These are phyloP conservation scores for Decapterus maruadsi DNA, from an alignment of 2,797 vertebrate species.

Conservation along the genomic window DNA sequence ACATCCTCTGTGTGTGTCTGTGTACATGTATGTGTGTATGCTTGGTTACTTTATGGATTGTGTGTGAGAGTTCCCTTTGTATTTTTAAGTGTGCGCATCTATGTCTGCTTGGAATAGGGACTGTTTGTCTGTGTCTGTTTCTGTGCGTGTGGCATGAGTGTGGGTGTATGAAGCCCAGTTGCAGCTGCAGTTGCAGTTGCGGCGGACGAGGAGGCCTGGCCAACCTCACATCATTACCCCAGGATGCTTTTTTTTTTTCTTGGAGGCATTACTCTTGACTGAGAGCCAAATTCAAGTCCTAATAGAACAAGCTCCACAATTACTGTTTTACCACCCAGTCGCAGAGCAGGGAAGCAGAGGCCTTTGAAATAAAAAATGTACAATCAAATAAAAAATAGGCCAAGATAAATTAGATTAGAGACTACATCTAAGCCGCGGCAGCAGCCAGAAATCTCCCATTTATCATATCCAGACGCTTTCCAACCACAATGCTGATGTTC, in stretches of 20 bases:
- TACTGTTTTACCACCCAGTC: constrained; percentile 73
- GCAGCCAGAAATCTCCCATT: constrained; percentile 82
- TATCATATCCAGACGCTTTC: constrained; percentile 78
- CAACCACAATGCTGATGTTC: constrained; percentile 79
- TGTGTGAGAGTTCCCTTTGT: constrained; percentile 36
- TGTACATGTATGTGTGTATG: constrained; percentile 13
- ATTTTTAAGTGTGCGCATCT: constrained; percentile 26
- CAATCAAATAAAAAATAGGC: constrained; percentile 83
- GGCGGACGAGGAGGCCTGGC: constrained; percentile 61
- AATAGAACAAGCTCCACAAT: constrained; percentile 76
- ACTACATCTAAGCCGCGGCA: constrained; percentile 72
- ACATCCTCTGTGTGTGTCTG: constrained; percentile 44
- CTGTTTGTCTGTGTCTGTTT: constrained; percentile 29
- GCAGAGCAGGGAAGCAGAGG: constrained; percentile 60
- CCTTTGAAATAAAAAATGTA: constrained; percentile 78
- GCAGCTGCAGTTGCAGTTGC: constrained; percentile 21
- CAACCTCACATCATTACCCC: constrained; percentile 73
- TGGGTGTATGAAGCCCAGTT: constrained; percentile 20
- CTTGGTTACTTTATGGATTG: constrained; percentile 29
- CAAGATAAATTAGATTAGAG: constrained; percentile 84
- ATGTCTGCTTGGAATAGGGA: constrained; percentile 27
- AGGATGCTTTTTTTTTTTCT: constrained; percentile 57
- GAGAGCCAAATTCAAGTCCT: constrained; percentile 77
- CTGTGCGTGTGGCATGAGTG: constrained; percentile 23
- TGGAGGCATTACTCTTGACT: constrained; percentile 74